Conservation (phyloP, 2,797 vertebrate genomes). For the Sebastes dallii region DNA sequence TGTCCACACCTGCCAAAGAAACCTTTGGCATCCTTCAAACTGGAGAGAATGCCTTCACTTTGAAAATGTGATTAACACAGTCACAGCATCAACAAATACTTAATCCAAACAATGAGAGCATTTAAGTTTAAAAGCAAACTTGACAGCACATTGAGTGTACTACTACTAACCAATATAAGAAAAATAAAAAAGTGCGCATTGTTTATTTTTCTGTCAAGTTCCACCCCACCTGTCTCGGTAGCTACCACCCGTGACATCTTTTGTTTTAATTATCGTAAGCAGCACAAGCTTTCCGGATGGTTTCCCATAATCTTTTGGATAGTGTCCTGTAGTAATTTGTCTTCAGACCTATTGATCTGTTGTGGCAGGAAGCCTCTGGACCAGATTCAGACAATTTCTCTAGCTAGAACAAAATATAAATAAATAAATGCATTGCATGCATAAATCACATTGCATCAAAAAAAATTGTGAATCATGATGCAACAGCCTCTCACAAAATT, state of each 20-base stretch:
- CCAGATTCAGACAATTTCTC: not conserved
- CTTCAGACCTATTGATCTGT: not conserved
- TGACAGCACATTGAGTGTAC: not conserved
- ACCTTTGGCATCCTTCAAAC: constrained; percentile 68
- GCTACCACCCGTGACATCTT: not conserved
- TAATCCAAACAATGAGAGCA: constrained; percentile 58
- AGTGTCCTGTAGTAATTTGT: not conserved
- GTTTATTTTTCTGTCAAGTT: not conserved
- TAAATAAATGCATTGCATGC: not conserved
- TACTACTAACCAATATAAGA: not conserved
- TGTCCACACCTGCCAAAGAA: constrained; percentile 75
- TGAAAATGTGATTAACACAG: constrained; percentile 76
- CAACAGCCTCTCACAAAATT: not conserved
- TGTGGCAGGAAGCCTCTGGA: not conserved
- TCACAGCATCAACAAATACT: constrained; percentile 60
- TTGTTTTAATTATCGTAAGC: not conserved
- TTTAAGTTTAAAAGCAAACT: constrained; percentile 41
- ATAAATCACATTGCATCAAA: not conserved
- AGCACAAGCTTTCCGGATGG: not conserved
- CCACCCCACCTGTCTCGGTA: not conserved
- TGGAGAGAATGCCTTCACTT: constrained; percentile 55
- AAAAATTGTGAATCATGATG: not conserved
- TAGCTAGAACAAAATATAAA: not conserved
- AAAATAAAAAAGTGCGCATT: not conserved
- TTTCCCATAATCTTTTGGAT: not conserved